Evolutionary conservation across 1,140 invertebrate genomes (phyloP).

Genomic region (Drosophila sulfurigaster): DNA sequence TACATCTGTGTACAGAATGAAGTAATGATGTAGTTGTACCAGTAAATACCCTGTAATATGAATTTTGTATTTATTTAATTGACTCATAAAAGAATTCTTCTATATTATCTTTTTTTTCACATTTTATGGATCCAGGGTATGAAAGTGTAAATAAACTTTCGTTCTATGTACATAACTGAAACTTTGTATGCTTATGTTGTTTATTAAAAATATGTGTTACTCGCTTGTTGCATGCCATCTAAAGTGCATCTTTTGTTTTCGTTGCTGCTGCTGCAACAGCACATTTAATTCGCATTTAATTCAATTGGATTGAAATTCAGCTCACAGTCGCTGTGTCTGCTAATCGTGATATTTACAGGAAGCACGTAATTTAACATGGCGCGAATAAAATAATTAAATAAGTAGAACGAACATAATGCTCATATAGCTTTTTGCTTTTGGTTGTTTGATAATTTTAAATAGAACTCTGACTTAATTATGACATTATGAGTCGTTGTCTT

Average conservation of each 20-base stretch:
- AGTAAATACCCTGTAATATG: background rate
- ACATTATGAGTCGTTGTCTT: background rate
- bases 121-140: background rate
- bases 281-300: conserved; percentile 75
- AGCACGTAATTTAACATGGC: conserved; percentile 41
- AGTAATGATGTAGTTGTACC: no score
- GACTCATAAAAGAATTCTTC: background rate
- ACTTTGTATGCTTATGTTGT: conserved; percentile 6
- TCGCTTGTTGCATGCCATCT: conserved; percentile 25
- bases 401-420: conserved; percentile 20
- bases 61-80: background rate
- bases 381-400: conserved; percentile 22
- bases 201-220: background rate
- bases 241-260: conserved; percentile 50
- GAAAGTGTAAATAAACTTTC: conserved; percentile 26
- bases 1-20: conserved; percentile 16
- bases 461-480: background rate
- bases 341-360: conserved; percentile 42
- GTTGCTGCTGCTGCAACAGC: conserved; percentile 40
- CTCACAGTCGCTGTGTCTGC: conserved; percentile 38
- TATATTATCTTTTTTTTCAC: background rate
- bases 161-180: background rate
- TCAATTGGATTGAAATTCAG: conserved; percentile 69
- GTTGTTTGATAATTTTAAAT: background rate
- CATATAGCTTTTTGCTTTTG: background rate